Base-by-base conservation (phyloP, 2,888 invertebrate genomes). In the Dioctria rufipes region DNA sequence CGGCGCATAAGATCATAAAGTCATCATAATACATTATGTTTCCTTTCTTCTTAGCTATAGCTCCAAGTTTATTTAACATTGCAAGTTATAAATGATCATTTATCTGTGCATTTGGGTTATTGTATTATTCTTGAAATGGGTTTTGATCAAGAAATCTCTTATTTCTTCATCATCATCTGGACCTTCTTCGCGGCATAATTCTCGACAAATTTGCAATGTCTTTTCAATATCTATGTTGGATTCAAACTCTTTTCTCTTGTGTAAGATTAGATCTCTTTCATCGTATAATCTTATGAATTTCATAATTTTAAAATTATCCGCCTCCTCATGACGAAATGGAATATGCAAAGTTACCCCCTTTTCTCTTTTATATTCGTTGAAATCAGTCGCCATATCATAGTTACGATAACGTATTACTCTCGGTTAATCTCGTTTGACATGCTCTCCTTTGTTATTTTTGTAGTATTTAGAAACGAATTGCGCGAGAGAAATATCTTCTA, bases 391-490 rank as follows among this genome's bases (percentile, higher is more conserved):
- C 4, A 65, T 37, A 65, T 65, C 65, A 65, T 65, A 65, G 39
- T 65, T 65, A 2, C 65, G 37, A 58, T 58, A 58, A 6, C 58
- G 4, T n/a, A 58, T 58, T 6, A 58, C 9, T 58, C 9, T 58
- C 9, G n/a, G n/a, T 58, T n/a, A 11, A 58, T 80, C 81, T 81
- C 83, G 79, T 81, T 71, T 75, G 73, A 73, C 49, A 65, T 82
- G 9, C 13, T 58, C 58, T 65, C 80, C 66, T 80, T 82, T 43
- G 60, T 43, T 73, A 78, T 82, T 83, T 80, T 39, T 75, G 6
- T 37, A 65, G 79, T 86, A 86, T 9, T 84, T 81, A 3, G 87
- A 49, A 81, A 85, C 86, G 81, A 86, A 87, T 83, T 87, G 85
- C 4, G 86, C 86, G 1, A 88, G 80, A 37, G 85, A 81, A 46